Base-by-base conservation (phyloP, 2,113 vertebrate species). In the Triplophysa tibetana region DNA sequence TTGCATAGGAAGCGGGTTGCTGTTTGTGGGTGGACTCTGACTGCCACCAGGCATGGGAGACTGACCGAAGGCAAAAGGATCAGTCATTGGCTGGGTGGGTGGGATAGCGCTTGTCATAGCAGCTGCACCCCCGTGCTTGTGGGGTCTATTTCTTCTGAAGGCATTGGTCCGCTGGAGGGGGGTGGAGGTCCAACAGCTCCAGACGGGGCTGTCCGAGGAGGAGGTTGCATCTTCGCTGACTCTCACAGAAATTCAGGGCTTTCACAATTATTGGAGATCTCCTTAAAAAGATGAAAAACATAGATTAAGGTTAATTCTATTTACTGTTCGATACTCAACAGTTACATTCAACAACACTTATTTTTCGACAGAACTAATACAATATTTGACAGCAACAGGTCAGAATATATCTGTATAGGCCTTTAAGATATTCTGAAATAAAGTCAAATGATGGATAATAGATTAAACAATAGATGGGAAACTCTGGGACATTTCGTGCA, bases 41-140 rank as follows among this genome's bases (percentile, higher is more conserved):
- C 83, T 88, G 75, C 91, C 92, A 33, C 83, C 9, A 1, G 91
- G 24, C 41, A 91, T 33, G 11, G 86, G 88, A 4, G 93, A 93
- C 58, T 93, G 90, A 64, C 93, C 95, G 33, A 96, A 97, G 0
- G 95, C 95, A 85, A 99, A 98, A 0, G 97, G 96, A 87, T 98
- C 93, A 1, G 95, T 96, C 86, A 98, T 93, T 0, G 97, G 96
- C 56, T 94, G 96, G 33, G 93, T 68, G 0, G 92, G 90, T 8
- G 91, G 90, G 1, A 92, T 81, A 0, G 87, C 11, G 0, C 89
- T 77, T 14, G 88, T 72, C 78, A 80, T 84, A 33, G 85, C 87
- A 0, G 90, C 88, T 50, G 92, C 89, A 14, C 78, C 69, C 77
- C 89, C 84, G 66, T 93, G 93, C 70, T 93, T 85, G 0, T 93